A percentile compares a stretch with the other conserved stretches of the same genome.
Evolutionary conservation across 2,113 vertebrate genomes (phyloP).

Genomic region (Turdus rufiventris): DNA sequence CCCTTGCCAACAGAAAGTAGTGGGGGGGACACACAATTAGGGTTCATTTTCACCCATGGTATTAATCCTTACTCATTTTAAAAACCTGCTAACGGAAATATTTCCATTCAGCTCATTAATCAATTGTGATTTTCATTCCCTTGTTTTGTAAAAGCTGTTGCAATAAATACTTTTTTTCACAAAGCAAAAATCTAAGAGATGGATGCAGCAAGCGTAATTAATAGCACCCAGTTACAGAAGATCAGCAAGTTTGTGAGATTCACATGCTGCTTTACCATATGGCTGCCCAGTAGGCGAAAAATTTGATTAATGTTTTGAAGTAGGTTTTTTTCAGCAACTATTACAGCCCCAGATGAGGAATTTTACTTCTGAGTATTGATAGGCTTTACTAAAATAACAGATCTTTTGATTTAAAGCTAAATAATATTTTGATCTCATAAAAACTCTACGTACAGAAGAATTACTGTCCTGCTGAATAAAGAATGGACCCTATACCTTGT

Average conservation of each 20-base stretch:
- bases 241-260: conserved; percentile 99
- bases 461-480: conserved; percentile 37
- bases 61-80: conserved; percentile 78
- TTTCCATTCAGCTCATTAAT: conserved; percentile 95
- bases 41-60: conserved; percentile 60
- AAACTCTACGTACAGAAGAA: conserved; percentile 65
- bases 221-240: conserved; percentile 99
- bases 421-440: conserved; percentile 68
- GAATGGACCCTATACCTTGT: conserved; percentile 1
- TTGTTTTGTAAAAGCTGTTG: conserved; percentile 91
- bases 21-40: not conserved
- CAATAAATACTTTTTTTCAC: conserved; percentile 90
- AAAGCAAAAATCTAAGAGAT: conserved; percentile 91
- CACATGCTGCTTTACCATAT: conserved; percentile 99
- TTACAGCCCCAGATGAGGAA: conserved; percentile 89
- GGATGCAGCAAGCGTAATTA: conserved; percentile 99
- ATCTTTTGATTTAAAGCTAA: conserved; percentile 75
- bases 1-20: not conserved
- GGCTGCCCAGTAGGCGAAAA: conserved; percentile 99
- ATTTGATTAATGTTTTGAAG: conserved; percentile 99
- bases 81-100: conserved; percentile 90
- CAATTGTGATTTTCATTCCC: conserved; percentile 92
- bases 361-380: conserved; percentile 74
- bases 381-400: conserved; percentile 61
- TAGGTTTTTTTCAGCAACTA: conserved; percentile 90